phyloP scores from a whole-genome alignment of 2,797 vertebrate species.

The Parotocinclus haroldoi region DNA sequence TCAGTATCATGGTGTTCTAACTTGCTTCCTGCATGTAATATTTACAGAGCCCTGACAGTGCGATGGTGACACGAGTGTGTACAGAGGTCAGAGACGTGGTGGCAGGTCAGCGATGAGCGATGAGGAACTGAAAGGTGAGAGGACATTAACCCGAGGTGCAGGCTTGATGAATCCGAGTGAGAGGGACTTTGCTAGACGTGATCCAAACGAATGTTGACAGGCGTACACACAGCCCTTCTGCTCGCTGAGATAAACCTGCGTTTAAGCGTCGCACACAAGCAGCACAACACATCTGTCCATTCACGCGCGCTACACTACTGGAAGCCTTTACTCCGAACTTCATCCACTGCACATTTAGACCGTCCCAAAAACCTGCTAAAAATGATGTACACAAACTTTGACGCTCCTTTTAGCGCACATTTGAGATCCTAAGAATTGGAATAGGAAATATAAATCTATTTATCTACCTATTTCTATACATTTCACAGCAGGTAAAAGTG shows the following conservation, averaged over 20 bases:
- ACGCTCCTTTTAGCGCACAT: no score
- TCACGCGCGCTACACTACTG: neutral
- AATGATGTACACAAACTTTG: no score
- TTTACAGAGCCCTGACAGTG: neutral
- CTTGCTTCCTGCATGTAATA: neutral
- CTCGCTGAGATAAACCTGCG: conserved; percentile 11
- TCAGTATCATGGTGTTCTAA: neutral
- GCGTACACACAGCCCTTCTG: neutral
- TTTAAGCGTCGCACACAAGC: conserved; percentile 13
- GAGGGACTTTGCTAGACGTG: neutral
- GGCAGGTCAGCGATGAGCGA: conserved; percentile 4
- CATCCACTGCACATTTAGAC: neutral
- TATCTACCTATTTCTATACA: no score
- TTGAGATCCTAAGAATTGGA: no score
- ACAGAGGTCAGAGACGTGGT: conserved; percentile 19
- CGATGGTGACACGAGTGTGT: neutral
- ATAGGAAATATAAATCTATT: no score
- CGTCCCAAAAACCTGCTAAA: no score
- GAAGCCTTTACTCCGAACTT: neutral
- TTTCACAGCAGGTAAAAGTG: no score
- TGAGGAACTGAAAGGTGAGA: conserved; percentile 28
- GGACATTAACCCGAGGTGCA: conserved; percentile 14
- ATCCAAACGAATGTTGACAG: conserved; percentile 15
- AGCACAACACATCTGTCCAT: neutral
- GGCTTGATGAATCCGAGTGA: conserved; percentile 18